phyloP scores from a whole-genome alignment of 1,140 invertebrate genomes.

The Halyomorpha halys region DNA sequence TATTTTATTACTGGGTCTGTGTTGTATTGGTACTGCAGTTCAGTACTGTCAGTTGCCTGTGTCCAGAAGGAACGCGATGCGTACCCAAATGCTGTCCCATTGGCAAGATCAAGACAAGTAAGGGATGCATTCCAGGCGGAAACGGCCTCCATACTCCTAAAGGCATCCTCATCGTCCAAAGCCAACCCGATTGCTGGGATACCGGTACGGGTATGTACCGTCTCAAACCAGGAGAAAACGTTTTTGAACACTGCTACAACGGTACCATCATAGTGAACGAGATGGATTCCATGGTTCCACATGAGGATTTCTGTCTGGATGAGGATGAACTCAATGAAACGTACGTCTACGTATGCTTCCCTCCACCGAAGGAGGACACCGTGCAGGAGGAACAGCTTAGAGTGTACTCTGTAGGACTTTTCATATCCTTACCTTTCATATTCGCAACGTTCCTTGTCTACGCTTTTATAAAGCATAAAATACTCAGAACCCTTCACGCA shows the following conservation, averaged over 20 bases:
- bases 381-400: conserved; percentile 19
- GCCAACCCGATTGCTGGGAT: background rate
- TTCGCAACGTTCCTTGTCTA: background rate
- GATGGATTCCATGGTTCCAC: background rate
- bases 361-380: conserved; percentile 16
- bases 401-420: background rate
- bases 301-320: background rate
- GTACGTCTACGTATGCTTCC: conserved; percentile 32
- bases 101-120: background rate
- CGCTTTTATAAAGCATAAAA: background rate
- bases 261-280: background rate
- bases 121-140: background rate
- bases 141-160: background rate
- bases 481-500: background rate
- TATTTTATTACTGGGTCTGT: no score
- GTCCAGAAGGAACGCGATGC: background rate
- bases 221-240: background rate
- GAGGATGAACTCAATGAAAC: conserved; percentile 23
- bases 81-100: background rate
- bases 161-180: background rate
- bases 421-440: background rate
- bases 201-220: background rate
- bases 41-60: no score
- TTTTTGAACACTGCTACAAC: background rate
- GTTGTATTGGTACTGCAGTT: no score